These are phyloP conservation scores for Ips nitidus DNA, from an alignment of 1,140 invertebrate species.

Conservation along the genomic window DNA sequence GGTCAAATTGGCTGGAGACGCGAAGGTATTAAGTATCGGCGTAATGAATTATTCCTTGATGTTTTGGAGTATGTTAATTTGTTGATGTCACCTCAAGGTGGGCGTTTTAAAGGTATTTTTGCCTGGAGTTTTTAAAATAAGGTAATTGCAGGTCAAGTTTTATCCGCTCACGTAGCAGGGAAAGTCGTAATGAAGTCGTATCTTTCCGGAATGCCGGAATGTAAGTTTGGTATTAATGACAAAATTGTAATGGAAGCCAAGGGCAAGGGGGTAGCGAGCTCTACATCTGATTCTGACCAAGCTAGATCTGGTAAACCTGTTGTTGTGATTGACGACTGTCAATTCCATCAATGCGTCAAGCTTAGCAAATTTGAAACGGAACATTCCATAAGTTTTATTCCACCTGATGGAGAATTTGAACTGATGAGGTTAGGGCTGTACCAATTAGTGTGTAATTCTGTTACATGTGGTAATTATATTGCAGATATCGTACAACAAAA, in stretches of 20 bases:
- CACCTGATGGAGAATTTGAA: constrained; percentile 99
- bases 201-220: constrained; percentile 99
- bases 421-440: constrained; percentile 82
- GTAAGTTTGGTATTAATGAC: constrained; percentile 99
- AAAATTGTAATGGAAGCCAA: constrained; percentile 99
- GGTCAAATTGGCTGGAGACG: constrained; percentile 99
- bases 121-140: neutral
- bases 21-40: constrained; percentile 98
- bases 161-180: constrained; percentile 98
- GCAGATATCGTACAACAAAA: constrained; percentile 97
- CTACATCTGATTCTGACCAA: constrained; percentile 78
- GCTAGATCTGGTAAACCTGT: constrained; percentile 89
- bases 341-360: constrained; percentile 99
- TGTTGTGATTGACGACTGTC: constrained; percentile 99
- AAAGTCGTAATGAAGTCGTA: constrained; percentile 99
- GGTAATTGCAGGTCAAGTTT: constrained; percentile 80
- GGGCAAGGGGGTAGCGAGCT: constrained; percentile 71
- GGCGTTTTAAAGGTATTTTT: neutral
- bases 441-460: neutral
- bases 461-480: constrained; percentile 12
- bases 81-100: constrained; percentile 98
- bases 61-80: constrained; percentile 99
- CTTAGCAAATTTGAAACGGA: constrained; percentile 99
- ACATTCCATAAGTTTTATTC: constrained; percentile 99
- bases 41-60: constrained; percentile 98